A percentile compares a stretch with the other conserved stretches of the same genome.
Conservation (phyloP, 2,113 vertebrate species). For the Elaphurus davidianus region DNA sequence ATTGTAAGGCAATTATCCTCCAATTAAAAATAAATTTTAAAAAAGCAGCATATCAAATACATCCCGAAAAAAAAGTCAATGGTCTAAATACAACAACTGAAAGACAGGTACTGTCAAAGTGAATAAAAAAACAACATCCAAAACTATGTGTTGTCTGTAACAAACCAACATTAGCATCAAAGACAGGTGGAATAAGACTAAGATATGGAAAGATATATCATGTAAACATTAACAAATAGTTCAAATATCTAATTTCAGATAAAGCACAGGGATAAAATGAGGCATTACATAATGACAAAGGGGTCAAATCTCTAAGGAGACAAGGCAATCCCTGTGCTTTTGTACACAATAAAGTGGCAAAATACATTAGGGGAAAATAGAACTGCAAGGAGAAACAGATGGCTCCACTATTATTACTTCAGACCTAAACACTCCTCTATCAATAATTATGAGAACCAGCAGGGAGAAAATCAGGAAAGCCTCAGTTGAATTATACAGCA, state of each 20-base stretch:
- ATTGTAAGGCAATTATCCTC: too few relatives aligned
- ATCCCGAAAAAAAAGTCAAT: not conserved
- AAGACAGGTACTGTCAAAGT: not conserved
- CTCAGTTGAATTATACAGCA: too few relatives aligned
- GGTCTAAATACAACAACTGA: not conserved
- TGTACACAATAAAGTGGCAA: not conserved
- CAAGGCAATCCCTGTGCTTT: not conserved
- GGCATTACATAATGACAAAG: not conserved
- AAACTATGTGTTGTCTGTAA: not conserved
- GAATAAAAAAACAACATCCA: not conserved
- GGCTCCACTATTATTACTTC: too few relatives aligned
- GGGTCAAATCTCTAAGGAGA: not conserved
- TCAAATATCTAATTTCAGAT: not conserved
- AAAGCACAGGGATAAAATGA: not conserved
- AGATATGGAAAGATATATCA: not conserved
- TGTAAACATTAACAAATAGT: not conserved
- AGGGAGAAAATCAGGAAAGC: not conserved
- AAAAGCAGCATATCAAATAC: too few relatives aligned
- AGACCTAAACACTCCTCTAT: not conserved
- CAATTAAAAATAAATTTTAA: too few relatives aligned
- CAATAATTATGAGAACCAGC: not conserved
- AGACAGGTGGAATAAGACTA: not conserved
- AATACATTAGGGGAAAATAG: not conserved
- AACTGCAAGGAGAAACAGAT: not conserved
- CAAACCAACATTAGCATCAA: not conserved